phyloP scores from a whole-genome alignment of 2,888 invertebrate genomes.

The Thumatha senex region DNA sequence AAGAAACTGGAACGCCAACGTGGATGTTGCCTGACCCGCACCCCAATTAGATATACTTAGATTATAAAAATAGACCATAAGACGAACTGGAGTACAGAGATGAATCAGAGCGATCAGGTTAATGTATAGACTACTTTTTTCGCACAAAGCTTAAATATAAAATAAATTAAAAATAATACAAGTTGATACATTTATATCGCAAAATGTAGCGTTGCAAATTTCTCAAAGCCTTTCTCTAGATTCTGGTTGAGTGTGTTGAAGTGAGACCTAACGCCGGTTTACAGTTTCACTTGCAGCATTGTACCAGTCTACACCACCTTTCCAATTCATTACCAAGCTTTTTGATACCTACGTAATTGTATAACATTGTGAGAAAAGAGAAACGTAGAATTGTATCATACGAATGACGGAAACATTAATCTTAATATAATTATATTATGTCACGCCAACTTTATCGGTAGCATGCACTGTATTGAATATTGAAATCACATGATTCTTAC shows the following conservation, averaged over 20 bases:
- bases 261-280: constrained; percentile 16
- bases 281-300: constrained; percentile 29
- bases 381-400: neutral
- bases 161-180: too few relatives aligned
- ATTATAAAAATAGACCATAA: too few relatives aligned
- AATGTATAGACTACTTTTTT: too few relatives aligned
- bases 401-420: neutral
- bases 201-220: constrained; percentile 45
- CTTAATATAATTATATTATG: neutral
- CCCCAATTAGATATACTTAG: too few relatives aligned
- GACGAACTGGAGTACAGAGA: too few relatives aligned
- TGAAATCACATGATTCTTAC: too few relatives aligned
- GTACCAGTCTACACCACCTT: constrained; percentile 23
- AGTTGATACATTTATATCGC: constrained; percentile 8
- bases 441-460: neutral
- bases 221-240: constrained; percentile 64
- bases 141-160: too few relatives aligned
- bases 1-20: too few relatives aligned
- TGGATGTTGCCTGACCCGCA: too few relatives aligned
- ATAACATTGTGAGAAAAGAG: neutral
- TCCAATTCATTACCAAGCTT: constrained; percentile 23
- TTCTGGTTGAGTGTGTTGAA: constrained; percentile 49
- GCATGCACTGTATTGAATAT: neutral
- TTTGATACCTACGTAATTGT: constrained; percentile 4
- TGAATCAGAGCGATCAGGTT: too few relatives aligned